Percentiles rank a stretch among this genome's conserved stretches.
These are phyloP conservation scores for Pachyrhynchus sulphureomaculatus DNA, from an alignment of 1,140 invertebrate species.

Conservation along the genomic window DNA sequence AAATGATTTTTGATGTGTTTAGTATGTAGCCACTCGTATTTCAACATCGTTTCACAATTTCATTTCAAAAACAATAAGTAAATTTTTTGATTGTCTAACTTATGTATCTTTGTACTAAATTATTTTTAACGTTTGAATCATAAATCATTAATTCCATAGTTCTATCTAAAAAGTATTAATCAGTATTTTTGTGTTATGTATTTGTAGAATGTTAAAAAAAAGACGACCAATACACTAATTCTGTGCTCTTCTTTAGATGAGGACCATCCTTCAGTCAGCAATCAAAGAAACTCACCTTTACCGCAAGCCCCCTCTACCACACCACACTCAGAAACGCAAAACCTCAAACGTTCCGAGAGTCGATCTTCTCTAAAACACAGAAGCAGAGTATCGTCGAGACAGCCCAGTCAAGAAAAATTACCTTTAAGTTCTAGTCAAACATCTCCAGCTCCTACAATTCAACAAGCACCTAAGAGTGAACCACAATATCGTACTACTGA, in stretches of 20 bases:
- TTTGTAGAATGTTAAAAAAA: too few relatives aligned
- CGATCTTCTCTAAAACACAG: slow-evolving; percentile 25
- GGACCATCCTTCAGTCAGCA: slow-evolving; percentile 33
- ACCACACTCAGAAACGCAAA: slow-evolving; percentile 38
- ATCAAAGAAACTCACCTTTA: slow-evolving; percentile 32
- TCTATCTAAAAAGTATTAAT: too few relatives aligned
- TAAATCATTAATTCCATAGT: too few relatives aligned
- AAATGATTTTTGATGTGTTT: too few relatives aligned
- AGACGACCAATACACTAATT: too few relatives aligned
- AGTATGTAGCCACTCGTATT: too few relatives aligned
- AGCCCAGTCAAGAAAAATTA: slow-evolving; percentile 28
- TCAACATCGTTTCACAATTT: too few relatives aligned
- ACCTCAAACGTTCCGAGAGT: slow-evolving; percentile 30
- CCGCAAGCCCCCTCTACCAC: slow-evolving; percentile 21
- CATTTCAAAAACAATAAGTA: too few relatives aligned
- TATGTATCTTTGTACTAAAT: too few relatives aligned
- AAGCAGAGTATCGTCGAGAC: slow-evolving; percentile 14
- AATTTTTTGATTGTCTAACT: too few relatives aligned
- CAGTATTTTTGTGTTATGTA: too few relatives aligned
- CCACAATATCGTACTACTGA: neutral
- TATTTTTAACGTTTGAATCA: too few relatives aligned
- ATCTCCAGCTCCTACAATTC: slow-evolving; percentile 1
- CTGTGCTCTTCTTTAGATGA: slow-evolving; percentile 26
- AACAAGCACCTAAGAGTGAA: slow-evolving; percentile 9
- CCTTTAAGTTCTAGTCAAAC: slow-evolving; percentile 1